Evolutionary conservation across 2,888 invertebrate genomes (phyloP).

Genomic region (Rutpela maculata): DNA sequence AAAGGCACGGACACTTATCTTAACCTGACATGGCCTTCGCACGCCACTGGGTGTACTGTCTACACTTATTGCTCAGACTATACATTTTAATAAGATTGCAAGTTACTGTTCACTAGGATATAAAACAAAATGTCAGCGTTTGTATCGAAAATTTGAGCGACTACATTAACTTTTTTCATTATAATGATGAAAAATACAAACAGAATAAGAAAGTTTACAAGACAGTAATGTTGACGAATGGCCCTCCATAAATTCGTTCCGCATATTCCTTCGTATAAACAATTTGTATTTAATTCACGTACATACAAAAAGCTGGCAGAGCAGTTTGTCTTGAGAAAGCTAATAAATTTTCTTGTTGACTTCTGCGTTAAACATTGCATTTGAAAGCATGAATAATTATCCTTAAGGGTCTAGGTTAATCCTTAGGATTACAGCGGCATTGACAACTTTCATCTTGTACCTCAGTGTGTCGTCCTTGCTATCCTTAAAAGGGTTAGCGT

Average conservation of each 20-base stretch:
- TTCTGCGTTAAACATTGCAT: constrained; percentile 25
- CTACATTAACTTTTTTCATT: not conserved
- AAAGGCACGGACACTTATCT: no score
- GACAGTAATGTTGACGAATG: not conserved
- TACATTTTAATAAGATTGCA: no score
- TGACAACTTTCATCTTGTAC: constrained; percentile 27
- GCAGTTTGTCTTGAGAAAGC: constrained; percentile 29
- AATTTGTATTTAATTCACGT: constrained; percentile 20
- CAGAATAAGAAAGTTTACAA: not conserved
- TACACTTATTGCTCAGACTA: no score
- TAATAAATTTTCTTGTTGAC: constrained; percentile 38
- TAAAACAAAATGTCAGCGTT: no score
- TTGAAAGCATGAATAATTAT: constrained; percentile 31
- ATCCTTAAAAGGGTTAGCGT: not conserved
- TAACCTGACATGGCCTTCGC: no score
- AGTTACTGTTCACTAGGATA: no score
- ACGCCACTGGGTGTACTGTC: no score
- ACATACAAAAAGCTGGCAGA: constrained; percentile 11
- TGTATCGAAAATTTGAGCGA: no score
- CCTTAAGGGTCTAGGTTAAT: constrained; percentile 16
- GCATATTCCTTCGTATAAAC: constrained; percentile 3
- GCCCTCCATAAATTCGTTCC: not conserved
- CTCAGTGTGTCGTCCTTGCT: not conserved
- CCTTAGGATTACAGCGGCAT: constrained; percentile 33
- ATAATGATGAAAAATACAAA: not conserved